These are phyloP conservation scores for Epinotia ramella DNA, from an alignment of 2,888 invertebrate genomes.

Conservation along the genomic window DNA sequence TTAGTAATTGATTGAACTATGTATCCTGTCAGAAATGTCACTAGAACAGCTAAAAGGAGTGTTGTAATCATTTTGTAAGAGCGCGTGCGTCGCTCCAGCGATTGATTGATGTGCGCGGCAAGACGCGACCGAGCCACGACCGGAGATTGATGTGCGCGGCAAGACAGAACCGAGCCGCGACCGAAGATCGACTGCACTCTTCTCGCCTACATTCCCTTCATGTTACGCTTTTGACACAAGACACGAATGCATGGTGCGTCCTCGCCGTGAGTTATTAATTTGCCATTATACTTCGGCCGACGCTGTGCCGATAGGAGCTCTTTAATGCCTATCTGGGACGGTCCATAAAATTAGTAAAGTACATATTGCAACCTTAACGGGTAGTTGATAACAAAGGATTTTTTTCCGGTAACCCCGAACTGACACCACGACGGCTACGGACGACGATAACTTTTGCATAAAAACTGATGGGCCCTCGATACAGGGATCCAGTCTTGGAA, in stretches of 20 bases:
- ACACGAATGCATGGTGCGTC: background rate
- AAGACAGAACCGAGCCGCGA: constrained; percentile 21
- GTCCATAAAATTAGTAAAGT: too few species aligned
- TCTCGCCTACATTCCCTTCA: constrained; percentile 22
- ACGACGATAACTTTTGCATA: too few species aligned
- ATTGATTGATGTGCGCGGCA: background rate
- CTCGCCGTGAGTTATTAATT: background rate
- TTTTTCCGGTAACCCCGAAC: too few species aligned
- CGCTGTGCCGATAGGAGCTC: background rate
- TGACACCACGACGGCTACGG: too few species aligned
- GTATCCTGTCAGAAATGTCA: constrained; percentile 42
- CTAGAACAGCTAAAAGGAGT: constrained; percentile 41
- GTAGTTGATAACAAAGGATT: too few species aligned
- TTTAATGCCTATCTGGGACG: too few species aligned
- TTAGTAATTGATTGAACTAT: constrained; percentile 39
- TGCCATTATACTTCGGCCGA: background rate
- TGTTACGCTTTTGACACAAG: constrained; percentile 16
- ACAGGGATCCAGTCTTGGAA: too few species aligned
- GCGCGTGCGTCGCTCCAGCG: constrained; percentile 32
- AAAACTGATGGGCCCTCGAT: too few species aligned
- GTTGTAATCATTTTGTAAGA: constrained; percentile 44
- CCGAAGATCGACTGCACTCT: constrained; percentile 39
- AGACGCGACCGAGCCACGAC: constrained; percentile 23
- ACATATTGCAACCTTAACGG: too few species aligned
- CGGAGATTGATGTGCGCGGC: background rate